Evolutionary conservation across 2,888 invertebrate genomes (phyloP), one percentile per base, ranked within the genome.

Genomic region (Pandemis cinnamomeana): DNA sequence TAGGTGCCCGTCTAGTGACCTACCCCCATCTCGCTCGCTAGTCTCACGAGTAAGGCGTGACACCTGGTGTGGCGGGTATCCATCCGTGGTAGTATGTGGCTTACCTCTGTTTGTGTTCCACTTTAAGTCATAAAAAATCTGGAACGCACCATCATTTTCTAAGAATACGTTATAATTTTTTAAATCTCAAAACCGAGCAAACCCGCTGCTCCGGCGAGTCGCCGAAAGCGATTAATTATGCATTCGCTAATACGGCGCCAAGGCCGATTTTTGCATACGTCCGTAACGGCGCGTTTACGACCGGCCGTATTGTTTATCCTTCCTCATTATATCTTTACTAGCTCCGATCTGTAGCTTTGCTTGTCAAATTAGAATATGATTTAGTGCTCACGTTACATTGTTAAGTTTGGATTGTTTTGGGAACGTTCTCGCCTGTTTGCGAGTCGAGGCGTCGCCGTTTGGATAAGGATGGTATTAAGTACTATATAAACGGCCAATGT

Each of bases 241-340:
- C 80, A 81, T 74, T 81, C 81, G 82, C 85, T 86, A 87, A 86
- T 82, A 82, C 82, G 88, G 86, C 83, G 85, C 86, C 92, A 92
- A 92, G 92, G 92, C 91, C 93, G 91, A 91, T 87, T 88, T 91
- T 92, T 87, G 90, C 90, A 91, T 92, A 89, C 83, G 82, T 80
- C 82, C 81, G 82, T 88, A 88, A 89, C 88, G 86, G 89, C 85
- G 88, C 84, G 84, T 83, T 86, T 64, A 75, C 71, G 68, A 72
- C 72, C 63, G 67, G 80, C 76, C 78, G 80, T 78, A 79, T 79
- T 78, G 79, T 80, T 48, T 69, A 72, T 63, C 58, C 72, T 73
- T 73, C 69, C 64, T 73, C 64, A 66, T 73, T 73, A 60, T 64
- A 42, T 13, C 48, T n/a, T 36, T 69, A 73, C 73, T 73, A 73